phyloP scores from a whole-genome alignment of 2,797 vertebrate genomes.

The Hoplostethus mediterraneus region DNA sequence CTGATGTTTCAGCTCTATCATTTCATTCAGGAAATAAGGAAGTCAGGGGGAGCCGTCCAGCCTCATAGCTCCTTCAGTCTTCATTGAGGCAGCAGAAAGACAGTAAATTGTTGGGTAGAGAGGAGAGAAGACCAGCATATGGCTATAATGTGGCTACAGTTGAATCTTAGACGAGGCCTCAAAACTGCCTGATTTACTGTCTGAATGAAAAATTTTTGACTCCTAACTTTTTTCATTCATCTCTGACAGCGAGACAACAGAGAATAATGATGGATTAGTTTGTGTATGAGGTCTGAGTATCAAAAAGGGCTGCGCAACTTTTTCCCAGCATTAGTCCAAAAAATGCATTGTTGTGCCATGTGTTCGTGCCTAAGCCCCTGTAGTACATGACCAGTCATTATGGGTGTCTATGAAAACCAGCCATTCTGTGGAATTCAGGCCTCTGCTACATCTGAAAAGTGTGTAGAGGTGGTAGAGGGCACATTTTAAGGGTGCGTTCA shows the following conservation, averaged over 20 bases:
- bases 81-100: neutral
- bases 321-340: conserved; percentile 33
- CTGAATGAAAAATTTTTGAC: conserved; percentile 10
- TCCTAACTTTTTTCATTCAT: conserved; percentile 6
- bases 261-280: conserved; percentile 44
- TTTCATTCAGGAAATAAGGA: neutral
- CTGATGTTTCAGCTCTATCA: too few relatives aligned
- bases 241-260: neutral
- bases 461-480: neutral
- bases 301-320: conserved; percentile 5
- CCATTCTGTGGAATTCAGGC: conserved; percentile 35
- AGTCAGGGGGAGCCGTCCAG: neutral
- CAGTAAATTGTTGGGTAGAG: neutral
- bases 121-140: neutral
- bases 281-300: conserved; percentile 40
- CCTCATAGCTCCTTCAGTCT: conserved; percentile 8
- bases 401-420: conserved; percentile 37
- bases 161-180: neutral
- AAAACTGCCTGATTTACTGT: neutral
- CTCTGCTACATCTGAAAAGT: neutral
- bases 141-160: conserved; percentile 8
- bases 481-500: neutral
- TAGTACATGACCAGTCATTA: conserved; percentile 36
- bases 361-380: conserved; percentile 34
- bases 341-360: conserved; percentile 19